phyloP scores from a whole-genome alignment of 1,140 invertebrate species.

The Riptortus pedestris region DNA sequence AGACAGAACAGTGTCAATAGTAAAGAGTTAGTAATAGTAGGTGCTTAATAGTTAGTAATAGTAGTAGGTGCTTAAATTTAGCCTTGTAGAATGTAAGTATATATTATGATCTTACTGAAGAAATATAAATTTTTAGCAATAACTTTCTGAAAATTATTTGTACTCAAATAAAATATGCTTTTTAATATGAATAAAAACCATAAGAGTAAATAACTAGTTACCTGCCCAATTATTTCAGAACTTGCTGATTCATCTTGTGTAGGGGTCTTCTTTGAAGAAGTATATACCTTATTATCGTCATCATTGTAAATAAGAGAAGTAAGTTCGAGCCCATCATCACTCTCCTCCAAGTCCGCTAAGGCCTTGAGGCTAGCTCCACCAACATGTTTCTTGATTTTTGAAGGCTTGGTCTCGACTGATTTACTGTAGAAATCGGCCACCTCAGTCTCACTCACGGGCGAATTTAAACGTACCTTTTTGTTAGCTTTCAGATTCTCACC shows the following conservation, averaged over 20 bases:
- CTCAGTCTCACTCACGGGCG: constrained; percentile 2
- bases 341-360: background rate
- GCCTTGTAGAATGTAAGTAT: too few relatives aligned
- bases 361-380: constrained; percentile 9
- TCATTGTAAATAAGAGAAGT: constrained; percentile 19
- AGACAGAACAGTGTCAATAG: too few relatives aligned
- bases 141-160: too few relatives aligned
- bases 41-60: too few relatives aligned
- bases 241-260: background rate
- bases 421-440: background rate
- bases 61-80: too few relatives aligned
- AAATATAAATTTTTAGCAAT: too few relatives aligned
- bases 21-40: too few relatives aligned
- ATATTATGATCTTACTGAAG: too few relatives aligned
- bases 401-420: constrained; percentile 4
- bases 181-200: too few relatives aligned
- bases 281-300: background rate
- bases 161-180: too few relatives aligned
- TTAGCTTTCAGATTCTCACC: constrained; percentile 14
- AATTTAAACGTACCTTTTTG: constrained; percentile 1
- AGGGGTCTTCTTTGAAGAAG: too few relatives aligned
- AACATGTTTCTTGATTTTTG: constrained; percentile 13
- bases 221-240: constrained; percentile 1
- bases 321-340: background rate
- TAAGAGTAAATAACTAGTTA: too few relatives aligned